Percentiles rank a stretch among this genome's conserved stretches.
These are phyloP conservation scores for Dynastes maya DNA, from an alignment of 2,888 invertebrate genomes.

Conservation along the genomic window DNA sequence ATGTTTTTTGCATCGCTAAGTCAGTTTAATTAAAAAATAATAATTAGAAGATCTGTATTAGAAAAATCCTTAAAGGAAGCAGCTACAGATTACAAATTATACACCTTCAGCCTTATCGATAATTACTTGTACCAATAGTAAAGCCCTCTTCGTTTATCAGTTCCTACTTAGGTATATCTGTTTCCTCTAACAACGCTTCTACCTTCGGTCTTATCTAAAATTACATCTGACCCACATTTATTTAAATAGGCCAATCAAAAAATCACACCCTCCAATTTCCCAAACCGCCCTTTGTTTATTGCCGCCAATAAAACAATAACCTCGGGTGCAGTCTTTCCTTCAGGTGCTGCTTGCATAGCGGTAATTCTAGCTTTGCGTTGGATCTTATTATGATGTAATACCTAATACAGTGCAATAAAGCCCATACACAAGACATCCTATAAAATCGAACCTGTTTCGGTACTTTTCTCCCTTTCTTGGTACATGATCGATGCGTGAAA, in stretches of 20 bases:
- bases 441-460: conserved; percentile 26
- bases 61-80: too few species aligned
- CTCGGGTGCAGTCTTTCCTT: conserved; percentile 8
- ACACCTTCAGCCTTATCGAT: background rate
- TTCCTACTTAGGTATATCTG: conserved; percentile 4
- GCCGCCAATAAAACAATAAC: conserved; percentile 42
- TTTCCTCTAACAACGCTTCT: background rate
- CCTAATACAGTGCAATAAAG: conserved; percentile 2
- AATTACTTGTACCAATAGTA: conserved; percentile 12
- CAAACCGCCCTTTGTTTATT: conserved; percentile 48
- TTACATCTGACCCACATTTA: conserved; percentile 45
- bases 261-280: conserved; percentile 41
- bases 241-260: conserved; percentile 45
- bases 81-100: too few species aligned
- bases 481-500: conserved; percentile 21
- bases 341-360: conserved; percentile 32
- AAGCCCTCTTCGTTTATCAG: conserved; percentile 3
- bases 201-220: conserved; percentile 30
- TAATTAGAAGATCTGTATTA: too few species aligned
- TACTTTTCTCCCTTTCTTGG: background rate
- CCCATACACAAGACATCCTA: background rate
- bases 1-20: too few species aligned
- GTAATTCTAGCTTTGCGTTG: conserved; percentile 27
- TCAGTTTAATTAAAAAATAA: too few species aligned
- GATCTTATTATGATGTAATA: conserved; percentile 15